phyloP scores from a whole-genome alignment of 2,113 vertebrate genomes.

The Tautogolabrus adspersus region DNA sequence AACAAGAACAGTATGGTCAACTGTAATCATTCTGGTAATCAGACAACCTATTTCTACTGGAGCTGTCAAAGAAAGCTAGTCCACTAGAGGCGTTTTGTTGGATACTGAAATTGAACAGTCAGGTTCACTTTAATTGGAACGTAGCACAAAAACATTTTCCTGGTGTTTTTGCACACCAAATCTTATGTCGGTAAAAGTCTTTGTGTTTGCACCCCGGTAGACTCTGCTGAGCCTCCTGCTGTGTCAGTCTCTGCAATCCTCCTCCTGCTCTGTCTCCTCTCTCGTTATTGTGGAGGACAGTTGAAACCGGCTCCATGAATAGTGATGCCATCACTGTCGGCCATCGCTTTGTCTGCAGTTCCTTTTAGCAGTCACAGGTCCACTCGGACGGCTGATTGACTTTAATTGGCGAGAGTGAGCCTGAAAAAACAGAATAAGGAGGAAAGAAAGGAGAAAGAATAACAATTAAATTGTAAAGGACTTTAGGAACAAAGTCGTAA shows the following conservation, averaged over 20 bases:
- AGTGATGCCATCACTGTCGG: conserved; percentile 29
- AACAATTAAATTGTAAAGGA: conserved; percentile 30
- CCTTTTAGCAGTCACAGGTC: conserved; percentile 15
- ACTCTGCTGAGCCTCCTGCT: conserved; percentile 8
- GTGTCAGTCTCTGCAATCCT: background rate
- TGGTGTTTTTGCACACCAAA: background rate
- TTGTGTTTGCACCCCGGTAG: background rate
- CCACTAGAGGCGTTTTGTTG: background rate
- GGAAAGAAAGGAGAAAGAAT: conserved; percentile 24
- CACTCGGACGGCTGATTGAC: conserved; percentile 49
- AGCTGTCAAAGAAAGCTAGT: background rate
- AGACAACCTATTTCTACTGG: background rate
- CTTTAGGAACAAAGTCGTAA: conserved; percentile 12
- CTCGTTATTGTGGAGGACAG: conserved; percentile 27
- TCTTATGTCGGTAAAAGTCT: background rate
- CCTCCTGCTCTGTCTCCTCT: background rate
- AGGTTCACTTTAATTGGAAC: background rate
- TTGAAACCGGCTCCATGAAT: conserved; percentile 44
- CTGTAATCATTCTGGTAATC: background rate
- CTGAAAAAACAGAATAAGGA: conserved; percentile 5
- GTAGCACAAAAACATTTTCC: background rate
- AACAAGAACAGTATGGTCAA: too few relatives aligned
- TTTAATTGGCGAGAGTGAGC: conserved; percentile 41
- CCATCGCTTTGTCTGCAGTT: conserved; percentile 7
- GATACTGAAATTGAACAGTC: background rate